Conservation (phyloP, 2,113 vertebrate species). For the Lichenostomus cassidix region DNA sequence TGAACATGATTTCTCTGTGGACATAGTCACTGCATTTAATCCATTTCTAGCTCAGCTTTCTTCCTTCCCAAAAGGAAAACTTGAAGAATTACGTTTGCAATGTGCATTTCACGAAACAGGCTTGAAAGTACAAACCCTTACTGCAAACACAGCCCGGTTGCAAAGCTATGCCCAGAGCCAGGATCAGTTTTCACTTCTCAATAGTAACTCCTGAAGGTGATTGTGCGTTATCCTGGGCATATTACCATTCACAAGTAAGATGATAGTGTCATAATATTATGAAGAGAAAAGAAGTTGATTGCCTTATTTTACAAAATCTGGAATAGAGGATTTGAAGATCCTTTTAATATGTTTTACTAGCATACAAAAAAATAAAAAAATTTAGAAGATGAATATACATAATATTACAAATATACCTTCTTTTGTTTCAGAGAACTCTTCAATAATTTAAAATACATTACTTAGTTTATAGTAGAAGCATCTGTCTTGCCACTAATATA, state of each 20-base stretch:
- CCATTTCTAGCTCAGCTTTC: background rate
- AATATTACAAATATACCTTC: background rate
- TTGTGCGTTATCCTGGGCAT: background rate
- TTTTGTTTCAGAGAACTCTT: background rate
- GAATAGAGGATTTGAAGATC: background rate
- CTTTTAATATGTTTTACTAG: background rate
- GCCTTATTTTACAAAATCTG: background rate
- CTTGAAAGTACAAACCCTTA: background rate
- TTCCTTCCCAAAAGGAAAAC: background rate
- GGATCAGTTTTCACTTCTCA: background rate
- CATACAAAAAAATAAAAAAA: background rate
- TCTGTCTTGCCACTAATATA: background rate
- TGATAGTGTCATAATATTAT: background rate
- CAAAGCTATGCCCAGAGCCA: background rate
- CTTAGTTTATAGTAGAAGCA: background rate
- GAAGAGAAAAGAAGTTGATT: background rate
- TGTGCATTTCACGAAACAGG: background rate
- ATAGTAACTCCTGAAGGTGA: background rate
- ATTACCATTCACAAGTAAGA: background rate
- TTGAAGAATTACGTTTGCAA: background rate
- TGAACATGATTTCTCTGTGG: background rate
- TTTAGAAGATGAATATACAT: background rate
- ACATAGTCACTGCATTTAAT: background rate
- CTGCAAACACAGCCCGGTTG: background rate
- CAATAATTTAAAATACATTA: background rate